Evolutionary conservation across 2,113 vertebrate species (phyloP), one percentile per base, ranked within the genome.

Genomic region (Cyphomyrus discorhynchus): DNA sequence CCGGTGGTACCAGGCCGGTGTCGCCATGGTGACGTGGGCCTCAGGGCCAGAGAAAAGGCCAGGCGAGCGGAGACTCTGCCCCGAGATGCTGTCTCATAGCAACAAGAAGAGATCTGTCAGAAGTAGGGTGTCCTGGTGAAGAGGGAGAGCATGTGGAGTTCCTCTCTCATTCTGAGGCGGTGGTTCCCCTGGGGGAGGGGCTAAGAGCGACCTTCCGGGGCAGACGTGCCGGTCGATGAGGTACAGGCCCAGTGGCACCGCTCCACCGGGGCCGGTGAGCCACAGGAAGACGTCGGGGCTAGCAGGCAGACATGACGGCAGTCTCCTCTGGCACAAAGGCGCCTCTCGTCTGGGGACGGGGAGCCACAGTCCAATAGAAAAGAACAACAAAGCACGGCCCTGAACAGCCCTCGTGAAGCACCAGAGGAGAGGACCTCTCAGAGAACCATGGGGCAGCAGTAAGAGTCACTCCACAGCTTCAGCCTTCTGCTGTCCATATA

Each of bases 1-100:
- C 50, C 95, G 90, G 93, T 98, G 97, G 91, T 98, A 98, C 97
- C 97, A 98, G 77, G 94, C 90, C 0, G 94, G 96, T 19, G 93
- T 92, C 0, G 96, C 94, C 95, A 97, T 97, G 92, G 92, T 92
- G 87, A 91, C 53, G 42, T 90, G 92, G 49, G 10, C n/a, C 21
- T 85, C n/a, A 39, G 80, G 42, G 35, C 35, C 45, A 70, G 21
- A 58, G 89, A 53, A 47, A 46, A 82, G 39, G 52, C 42, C n/a
- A 74, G 62, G 47, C 1, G n/a, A 87, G 50, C 15, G 1, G 15
- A 42, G 31, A 80, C 13, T 39, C 27, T 53, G n/a, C 3, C 50
- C 50, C 27, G 17, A 53, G 85, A 87, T 47, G 15, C 19, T 35
- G 49, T 87, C n/a, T 42, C 85, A 52, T 87, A 56, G 85, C 85